Evolutionary conservation across 1,140 invertebrate species (phyloP).

Genomic region (Macrostomum lignano): DNA sequence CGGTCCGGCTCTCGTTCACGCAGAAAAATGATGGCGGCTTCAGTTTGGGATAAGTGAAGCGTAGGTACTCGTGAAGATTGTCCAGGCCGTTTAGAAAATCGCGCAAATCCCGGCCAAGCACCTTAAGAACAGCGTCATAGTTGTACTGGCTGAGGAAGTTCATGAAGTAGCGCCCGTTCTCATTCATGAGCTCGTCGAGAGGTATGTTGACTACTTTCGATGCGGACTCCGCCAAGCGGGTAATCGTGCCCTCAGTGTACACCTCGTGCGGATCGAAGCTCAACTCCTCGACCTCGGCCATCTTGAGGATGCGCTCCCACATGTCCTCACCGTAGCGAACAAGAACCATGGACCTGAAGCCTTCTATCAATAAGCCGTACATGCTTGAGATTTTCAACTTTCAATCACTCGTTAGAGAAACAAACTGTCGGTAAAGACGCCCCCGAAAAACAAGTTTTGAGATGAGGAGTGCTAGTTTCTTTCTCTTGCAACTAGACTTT

Average conservation of each 20-base stretch:
- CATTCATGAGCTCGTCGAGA: constrained; percentile 15
- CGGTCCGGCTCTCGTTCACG: constrained; percentile 57
- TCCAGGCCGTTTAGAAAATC: constrained; percentile 61
- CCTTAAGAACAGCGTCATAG: constrained; percentile 46
- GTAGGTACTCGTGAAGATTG: constrained; percentile 58
- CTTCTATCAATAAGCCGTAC: constrained; percentile 68
- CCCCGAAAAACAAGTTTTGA: no score
- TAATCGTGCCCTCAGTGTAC: constrained; percentile 49
- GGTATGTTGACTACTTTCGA: constrained; percentile 12
- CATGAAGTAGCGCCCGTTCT: constrained; percentile 44
- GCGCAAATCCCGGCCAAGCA: constrained; percentile 52
- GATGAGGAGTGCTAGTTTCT: no score
- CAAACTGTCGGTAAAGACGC: no score
- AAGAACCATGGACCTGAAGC: constrained; percentile 60
- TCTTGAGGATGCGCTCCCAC: constrained; percentile 30
- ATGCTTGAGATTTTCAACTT: no score
- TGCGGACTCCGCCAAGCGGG: constrained; percentile 41
- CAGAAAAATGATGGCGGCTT: constrained; percentile 75
- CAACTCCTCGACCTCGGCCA: constrained; percentile 2
- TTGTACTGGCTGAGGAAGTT: constrained; percentile 54
- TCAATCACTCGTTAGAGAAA: no score
- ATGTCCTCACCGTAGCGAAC: constrained; percentile 49
- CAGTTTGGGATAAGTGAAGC: constrained; percentile 62
- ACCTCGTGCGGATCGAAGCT: constrained; percentile 32
- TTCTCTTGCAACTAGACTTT: no score